phyloP scores from a whole-genome alignment of 1,140 invertebrate genomes.

The Brachionus rubens region DNA sequence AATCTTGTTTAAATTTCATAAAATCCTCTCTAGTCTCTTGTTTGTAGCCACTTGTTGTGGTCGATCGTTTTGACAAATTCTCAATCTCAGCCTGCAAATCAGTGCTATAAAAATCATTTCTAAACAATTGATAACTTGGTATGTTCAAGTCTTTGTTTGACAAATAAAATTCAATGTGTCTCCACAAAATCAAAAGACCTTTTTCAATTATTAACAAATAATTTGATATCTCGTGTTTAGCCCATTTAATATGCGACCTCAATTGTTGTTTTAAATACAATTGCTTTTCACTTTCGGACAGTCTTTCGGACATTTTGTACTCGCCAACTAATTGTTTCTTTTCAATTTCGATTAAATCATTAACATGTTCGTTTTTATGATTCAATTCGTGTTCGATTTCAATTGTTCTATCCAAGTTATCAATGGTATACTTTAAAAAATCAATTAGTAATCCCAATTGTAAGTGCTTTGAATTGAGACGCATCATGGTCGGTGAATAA shows the following conservation, averaged over 20 bases:
- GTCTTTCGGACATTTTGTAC: neutral
- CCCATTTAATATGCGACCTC: neutral
- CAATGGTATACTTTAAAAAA: conserved; percentile 8
- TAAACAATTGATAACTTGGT: conserved; percentile 30
- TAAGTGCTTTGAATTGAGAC: conserved; percentile 9
- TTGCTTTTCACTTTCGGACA: conserved; percentile 13
- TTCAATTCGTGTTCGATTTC: neutral
- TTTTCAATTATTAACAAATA: conserved; percentile 68
- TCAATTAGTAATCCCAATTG: conserved; percentile 20
- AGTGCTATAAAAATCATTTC: neutral
- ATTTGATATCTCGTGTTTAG: neutral
- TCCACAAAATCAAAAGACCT: conserved; percentile 76
- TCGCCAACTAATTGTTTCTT: conserved; percentile 14
- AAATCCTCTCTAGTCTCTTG: neutral
- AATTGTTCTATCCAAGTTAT: conserved; percentile 12
- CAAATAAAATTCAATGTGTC: conserved; percentile 68
- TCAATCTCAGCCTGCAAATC: neutral
- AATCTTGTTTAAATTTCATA: conserved; percentile 19
- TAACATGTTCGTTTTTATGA: neutral
- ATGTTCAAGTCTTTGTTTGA: neutral
- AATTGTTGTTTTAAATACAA: conserved; percentile 8
- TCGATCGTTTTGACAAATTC: neutral
- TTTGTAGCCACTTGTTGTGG: neutral
- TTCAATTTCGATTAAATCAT: conserved; percentile 17
- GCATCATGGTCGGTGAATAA: conserved; percentile 21